phyloP scores from a whole-genome alignment of 2,113 vertebrate genomes.

The Archilochus colubris region DNA sequence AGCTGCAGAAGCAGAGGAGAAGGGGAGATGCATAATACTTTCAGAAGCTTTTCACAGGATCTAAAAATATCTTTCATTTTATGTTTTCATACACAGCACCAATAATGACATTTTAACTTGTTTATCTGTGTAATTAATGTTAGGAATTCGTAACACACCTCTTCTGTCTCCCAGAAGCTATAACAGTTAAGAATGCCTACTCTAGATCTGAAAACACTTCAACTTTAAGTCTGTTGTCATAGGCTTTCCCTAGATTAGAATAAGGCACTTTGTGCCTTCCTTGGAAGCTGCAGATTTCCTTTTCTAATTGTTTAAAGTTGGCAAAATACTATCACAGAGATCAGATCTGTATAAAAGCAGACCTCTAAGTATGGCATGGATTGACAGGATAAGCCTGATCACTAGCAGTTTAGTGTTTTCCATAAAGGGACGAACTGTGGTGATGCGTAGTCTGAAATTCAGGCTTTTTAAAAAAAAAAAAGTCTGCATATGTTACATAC shows the following conservation, averaged over 20 bases:
- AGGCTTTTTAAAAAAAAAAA: neutral
- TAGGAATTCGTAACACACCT: neutral
- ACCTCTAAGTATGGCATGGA: neutral
- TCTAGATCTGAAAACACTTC: neutral
- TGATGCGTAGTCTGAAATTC: neutral
- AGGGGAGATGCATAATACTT: neutral
- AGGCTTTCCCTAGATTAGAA: neutral
- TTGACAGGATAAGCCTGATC: neutral
- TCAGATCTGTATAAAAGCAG: neutral
- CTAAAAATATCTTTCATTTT: neutral
- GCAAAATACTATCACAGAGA: neutral
- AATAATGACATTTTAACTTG: neutral
- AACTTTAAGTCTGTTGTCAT: neutral
- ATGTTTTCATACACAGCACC: neutral
- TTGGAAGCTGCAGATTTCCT: neutral
- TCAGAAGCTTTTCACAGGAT: neutral
- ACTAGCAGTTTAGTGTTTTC: neutral
- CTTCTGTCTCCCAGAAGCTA: neutral
- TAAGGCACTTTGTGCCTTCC: neutral
- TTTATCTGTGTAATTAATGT: neutral
- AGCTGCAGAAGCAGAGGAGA: neutral
- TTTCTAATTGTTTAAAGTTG: neutral
- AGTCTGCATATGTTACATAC: neutral
- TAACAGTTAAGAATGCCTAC: neutral
- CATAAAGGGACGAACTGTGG: neutral